phyloP scores from a whole-genome alignment of 2,888 invertebrate genomes.

The Campoletis raptor region DNA sequence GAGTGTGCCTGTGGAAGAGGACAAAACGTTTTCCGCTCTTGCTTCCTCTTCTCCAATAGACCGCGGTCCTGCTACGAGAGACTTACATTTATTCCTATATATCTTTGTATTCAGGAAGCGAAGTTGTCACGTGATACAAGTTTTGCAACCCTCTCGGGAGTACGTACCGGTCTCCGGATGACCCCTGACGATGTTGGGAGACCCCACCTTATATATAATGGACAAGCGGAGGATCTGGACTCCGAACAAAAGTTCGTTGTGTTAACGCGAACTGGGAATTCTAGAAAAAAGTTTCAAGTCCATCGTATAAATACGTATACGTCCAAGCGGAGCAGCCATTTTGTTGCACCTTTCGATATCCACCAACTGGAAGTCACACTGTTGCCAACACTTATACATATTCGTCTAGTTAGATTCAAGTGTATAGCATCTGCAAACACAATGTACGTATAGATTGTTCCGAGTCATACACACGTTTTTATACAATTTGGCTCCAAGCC shows the following conservation, averaged over 20 bases:
- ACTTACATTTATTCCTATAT: background rate
- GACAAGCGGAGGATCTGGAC: constrained; percentile 22
- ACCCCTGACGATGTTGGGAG: constrained; percentile 24
- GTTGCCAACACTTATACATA: constrained; percentile 8
- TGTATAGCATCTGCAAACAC: background rate
- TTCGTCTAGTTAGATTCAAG: background rate
- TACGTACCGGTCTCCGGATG: constrained; percentile 35
- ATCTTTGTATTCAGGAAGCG: background rate
- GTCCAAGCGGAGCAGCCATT: background rate
- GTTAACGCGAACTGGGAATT: constrained; percentile 39
- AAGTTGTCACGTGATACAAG: constrained; percentile 32
- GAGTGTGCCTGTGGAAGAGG: constrained; percentile 2
- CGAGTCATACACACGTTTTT: background rate
- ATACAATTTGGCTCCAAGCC: constrained; percentile 50
- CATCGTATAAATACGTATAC: background rate
- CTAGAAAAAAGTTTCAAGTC: constrained; percentile 40
- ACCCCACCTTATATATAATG: background rate
- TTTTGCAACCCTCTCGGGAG: constrained; percentile 35
- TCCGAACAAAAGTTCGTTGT: constrained; percentile 37
- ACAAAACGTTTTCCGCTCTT: constrained; percentile 42
- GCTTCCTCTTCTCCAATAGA: constrained; percentile 3
- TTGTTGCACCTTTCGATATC: constrained; percentile 32
- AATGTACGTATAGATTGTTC: constrained; percentile 18
- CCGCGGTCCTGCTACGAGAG: background rate
- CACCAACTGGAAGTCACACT: constrained; percentile 39